These are phyloP conservation scores for Drosophila trichaetosa DNA, from an alignment of 2,888 invertebrate species.

Conservation along the genomic window DNA sequence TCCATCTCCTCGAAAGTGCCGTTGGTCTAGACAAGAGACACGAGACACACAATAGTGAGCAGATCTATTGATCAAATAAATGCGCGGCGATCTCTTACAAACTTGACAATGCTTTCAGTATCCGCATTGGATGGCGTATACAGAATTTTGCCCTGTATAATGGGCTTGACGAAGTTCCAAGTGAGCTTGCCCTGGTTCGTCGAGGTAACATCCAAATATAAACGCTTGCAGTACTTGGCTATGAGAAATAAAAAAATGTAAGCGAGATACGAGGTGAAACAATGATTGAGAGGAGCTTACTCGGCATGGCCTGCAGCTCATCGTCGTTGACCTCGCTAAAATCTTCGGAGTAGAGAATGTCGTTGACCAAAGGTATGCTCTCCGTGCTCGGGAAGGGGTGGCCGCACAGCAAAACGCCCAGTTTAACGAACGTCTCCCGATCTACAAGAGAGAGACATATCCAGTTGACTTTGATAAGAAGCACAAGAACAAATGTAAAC, in stretches of 20 bases:
- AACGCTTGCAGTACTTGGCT: conserved; percentile 86
- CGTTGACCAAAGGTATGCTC: conserved; percentile 83
- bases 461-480: not conserved
- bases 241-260: not conserved
- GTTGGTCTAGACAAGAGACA: conserved; percentile 85
- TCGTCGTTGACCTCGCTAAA: conserved; percentile 83
- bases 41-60: not conserved
- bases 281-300: conserved; percentile 61
- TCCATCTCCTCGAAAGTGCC: conserved; percentile 86
- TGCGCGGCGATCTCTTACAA: conserved; percentile 83
- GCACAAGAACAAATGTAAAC: conserved; percentile 10
- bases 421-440: conserved; percentile 85
- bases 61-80: not conserved
- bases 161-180: conserved; percentile 89
- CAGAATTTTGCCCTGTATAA: conserved; percentile 90
- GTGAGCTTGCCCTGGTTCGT: conserved; percentile 89
- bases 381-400: conserved; percentile 86
- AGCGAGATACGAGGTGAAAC: no score
- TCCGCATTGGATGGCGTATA: conserved; percentile 89
- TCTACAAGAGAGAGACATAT: conserved; percentile 59
- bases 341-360: conserved; percentile 83
- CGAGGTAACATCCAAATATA: conserved; percentile 87
- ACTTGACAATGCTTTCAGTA: conserved; percentile 87
- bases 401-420: conserved; percentile 88
- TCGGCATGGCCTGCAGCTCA: conserved; percentile 84